Conservation (phyloP, 2,113 vertebrate genomes). For the Myodes glareolus region DNA sequence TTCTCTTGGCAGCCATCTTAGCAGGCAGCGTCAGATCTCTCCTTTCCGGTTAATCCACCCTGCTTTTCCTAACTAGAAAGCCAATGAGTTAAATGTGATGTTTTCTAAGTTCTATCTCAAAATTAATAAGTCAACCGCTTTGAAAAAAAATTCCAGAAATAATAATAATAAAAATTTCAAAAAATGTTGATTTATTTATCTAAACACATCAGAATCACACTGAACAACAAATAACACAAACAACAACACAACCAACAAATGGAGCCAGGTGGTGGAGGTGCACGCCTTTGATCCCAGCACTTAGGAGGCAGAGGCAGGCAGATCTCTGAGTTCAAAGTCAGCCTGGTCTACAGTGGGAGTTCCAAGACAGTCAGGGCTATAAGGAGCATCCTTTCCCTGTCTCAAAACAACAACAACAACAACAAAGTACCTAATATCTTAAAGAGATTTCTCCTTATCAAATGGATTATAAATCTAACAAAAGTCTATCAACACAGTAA, state of each 20-base stretch:
- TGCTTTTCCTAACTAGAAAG: slow-evolving; percentile 20
- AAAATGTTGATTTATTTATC: neutral
- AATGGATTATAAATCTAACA: neutral
- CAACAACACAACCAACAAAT: neutral
- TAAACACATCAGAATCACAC: neutral
- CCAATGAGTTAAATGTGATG: neutral
- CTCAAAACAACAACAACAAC: neutral
- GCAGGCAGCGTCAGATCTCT: neutral
- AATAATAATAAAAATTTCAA: no score
- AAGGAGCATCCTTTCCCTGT: neutral
- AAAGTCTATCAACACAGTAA: neutral
- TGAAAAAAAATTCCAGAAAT: neutral
- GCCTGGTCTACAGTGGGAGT: neutral
- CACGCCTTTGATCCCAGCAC: neutral
- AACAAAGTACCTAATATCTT: no score
- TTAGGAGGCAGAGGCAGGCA: neutral
- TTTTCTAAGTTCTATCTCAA: neutral
- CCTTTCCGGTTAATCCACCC: neutral
- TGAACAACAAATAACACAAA: neutral
- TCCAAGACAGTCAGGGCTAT: neutral
- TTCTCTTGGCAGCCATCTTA: neutral
- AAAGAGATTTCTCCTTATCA: neutral
- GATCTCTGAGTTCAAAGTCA: neutral
- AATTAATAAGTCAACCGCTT: neutral
- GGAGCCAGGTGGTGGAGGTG: neutral